Percentiles rank a stretch among this genome's conserved stretches.
Conservation (phyloP, 2,113 vertebrate genomes). For the Sminthopsis crassicaudata region DNA sequence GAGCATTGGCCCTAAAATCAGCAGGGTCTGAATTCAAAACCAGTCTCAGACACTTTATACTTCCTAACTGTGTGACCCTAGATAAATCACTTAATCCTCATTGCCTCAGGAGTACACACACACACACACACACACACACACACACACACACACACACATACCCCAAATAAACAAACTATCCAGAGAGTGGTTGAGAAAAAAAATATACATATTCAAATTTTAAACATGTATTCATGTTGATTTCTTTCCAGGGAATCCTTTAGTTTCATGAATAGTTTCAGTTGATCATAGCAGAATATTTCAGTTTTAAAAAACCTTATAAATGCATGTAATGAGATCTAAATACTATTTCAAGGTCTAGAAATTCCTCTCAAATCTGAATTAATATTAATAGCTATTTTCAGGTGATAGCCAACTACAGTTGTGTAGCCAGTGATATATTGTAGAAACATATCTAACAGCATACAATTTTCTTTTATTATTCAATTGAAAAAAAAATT, state of each 20-base stretch:
- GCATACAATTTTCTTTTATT: conserved; percentile 72
- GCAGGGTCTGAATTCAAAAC: no score
- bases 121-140: no score
- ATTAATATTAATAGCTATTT: not conserved
- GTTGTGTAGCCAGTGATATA: not conserved
- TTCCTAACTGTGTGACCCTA: no score
- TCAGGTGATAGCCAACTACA: not conserved
- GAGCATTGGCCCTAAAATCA: no score
- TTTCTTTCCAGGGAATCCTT: conserved; percentile 8
- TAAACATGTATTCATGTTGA: conserved; percentile 6
- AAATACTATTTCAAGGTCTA: conserved; percentile 11
- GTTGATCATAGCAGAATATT: conserved; percentile 33
- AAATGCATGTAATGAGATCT: not conserved
- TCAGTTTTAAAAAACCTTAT: not conserved
- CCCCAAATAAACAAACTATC: no score
- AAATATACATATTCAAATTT: not conserved
- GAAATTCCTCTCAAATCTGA: conserved; percentile 22
- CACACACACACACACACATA: no score
- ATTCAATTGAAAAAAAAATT: conserved; percentile 50
- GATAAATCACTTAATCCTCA: no score
- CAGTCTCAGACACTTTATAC: no score
- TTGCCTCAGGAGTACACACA: no score
- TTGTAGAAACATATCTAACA: conserved; percentile 40
- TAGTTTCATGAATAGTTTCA: conserved; percentile 51
- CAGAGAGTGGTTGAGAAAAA: not conserved